Evolutionary conservation across 2,113 vertebrate genomes (phyloP), one percentile per base, ranked within the genome.

Genomic region (Chloropsis hardwickii): DNA sequence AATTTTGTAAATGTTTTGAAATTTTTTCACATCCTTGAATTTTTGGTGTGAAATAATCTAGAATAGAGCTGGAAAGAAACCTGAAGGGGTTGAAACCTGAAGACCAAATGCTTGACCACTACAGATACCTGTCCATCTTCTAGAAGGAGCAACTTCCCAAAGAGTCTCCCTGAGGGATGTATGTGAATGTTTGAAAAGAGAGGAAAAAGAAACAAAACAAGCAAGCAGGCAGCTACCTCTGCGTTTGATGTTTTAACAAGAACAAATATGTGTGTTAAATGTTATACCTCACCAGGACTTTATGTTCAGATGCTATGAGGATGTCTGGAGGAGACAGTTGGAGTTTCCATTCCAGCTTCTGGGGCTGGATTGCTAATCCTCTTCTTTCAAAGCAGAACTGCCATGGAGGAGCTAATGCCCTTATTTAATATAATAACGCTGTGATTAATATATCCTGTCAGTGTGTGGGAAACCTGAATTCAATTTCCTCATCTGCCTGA

Each of bases 401-500:
- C 72, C 20, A 40, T 51, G n/a, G 60, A 96, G 80, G 77, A 81
- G 56, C 65, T 84, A 96, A 97, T 88, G 47, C n/a, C 56, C 44
- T 94, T 91, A 86, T 92, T 96, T 92, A 90, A 88, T 88, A 40
- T 67, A 95, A 94, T 35, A 94, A 71, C 2, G 19, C 60, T 3
- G 1, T 92, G 94, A 97, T 93, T 81, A 96, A 95, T 94, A 78
- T 88, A 88, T 94, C 91, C 92, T 95, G 88, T 88, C 83, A 90
- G 77, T 60, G 56, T 96, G 95, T 86, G 91, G 86, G 82, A 92
- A 97, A 96, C 51, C 80, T 94, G 95, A 96, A 88, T 88, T 90
- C 83, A 95, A 96, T 96, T 96, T 95, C 91, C 94, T 93, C 2
- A 0, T 80, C 77, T 88, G 76, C 94, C 77, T 78, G 64, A 92